Conservation (phyloP, 2,797 vertebrate genomes). For the Enteromius viviparus region DNA sequence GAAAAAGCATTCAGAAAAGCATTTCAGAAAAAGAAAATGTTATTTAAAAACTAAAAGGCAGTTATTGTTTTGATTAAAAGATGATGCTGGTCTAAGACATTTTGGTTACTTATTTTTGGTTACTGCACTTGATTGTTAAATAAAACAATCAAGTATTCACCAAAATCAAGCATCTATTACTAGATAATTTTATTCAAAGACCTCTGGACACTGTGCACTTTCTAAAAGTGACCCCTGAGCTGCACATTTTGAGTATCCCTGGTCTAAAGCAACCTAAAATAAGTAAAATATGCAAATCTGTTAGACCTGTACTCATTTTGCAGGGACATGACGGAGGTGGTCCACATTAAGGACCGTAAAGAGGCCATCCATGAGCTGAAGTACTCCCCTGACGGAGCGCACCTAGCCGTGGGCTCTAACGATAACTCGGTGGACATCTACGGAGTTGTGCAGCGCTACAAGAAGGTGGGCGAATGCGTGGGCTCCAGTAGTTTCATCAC, state of each 20-base stretch:
- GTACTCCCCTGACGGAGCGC: slow-evolving; percentile 94
- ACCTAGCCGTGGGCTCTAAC: slow-evolving; percentile 95
- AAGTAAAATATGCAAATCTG: background rate
- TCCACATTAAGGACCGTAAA: slow-evolving; percentile 98
- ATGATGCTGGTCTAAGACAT: background rate
- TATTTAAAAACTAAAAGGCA: background rate
- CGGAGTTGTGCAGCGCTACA: slow-evolving; percentile 94
- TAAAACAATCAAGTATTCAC: background rate
- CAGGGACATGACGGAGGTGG: slow-evolving; percentile 99
- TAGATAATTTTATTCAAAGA: background rate
- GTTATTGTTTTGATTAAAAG: background rate
- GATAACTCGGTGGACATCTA: slow-evolving; percentile 96
- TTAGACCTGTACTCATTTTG: slow-evolving; percentile 30
- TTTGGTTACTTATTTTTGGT: background rate
- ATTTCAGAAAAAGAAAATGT: background rate
- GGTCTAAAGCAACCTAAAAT: slow-evolving; percentile 1
- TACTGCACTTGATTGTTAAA: background rate
- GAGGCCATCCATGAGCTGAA: slow-evolving; percentile 98
- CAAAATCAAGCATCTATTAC: background rate
- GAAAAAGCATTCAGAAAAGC: no score
- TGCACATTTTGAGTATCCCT: background rate
- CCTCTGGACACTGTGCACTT: background rate
- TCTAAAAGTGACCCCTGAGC: background rate
- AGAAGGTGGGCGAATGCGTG: slow-evolving; percentile 95
- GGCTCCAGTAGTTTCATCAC: slow-evolving; percentile 94